phyloP scores from a whole-genome alignment of 2,113 vertebrate species.

The Telmatochromis brichardi region DNA sequence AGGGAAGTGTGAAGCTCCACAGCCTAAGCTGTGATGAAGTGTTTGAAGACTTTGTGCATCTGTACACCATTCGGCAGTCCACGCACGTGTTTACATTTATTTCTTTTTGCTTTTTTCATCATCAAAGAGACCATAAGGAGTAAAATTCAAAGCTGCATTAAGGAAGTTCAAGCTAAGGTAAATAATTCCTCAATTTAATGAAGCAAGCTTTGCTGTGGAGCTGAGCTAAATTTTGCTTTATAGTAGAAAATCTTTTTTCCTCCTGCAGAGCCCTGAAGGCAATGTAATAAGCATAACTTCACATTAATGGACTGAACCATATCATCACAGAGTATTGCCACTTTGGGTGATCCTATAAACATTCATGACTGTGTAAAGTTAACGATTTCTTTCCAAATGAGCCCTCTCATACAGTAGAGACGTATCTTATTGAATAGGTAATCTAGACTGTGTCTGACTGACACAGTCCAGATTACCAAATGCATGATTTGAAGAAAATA shows the following conservation, averaged over 20 bases:
- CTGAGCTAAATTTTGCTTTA: neutral
- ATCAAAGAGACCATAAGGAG: conserved; percentile 8
- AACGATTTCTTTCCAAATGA: neutral
- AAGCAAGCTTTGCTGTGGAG: neutral
- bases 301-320: neutral
- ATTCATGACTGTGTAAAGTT: neutral
- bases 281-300: neutral
- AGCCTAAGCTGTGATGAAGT: neutral
- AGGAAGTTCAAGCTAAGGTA: neutral
- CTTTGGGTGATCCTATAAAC: neutral
- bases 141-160: neutral
- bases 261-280: neutral
- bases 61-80: neutral
- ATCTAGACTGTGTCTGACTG: neutral
- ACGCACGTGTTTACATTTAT: neutral
- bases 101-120: neutral
- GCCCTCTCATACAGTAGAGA: neutral
- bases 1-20: conserved; percentile 1
- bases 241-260: neutral
- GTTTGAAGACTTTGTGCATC: neutral
- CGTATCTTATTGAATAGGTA: neutral
- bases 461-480: neutral
- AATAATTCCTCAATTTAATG: neutral
- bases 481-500: neutral
- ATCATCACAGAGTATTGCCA: neutral